phyloP scores from a whole-genome alignment of 2,113 vertebrate genomes.

The Physeter macrocephalus region DNA sequence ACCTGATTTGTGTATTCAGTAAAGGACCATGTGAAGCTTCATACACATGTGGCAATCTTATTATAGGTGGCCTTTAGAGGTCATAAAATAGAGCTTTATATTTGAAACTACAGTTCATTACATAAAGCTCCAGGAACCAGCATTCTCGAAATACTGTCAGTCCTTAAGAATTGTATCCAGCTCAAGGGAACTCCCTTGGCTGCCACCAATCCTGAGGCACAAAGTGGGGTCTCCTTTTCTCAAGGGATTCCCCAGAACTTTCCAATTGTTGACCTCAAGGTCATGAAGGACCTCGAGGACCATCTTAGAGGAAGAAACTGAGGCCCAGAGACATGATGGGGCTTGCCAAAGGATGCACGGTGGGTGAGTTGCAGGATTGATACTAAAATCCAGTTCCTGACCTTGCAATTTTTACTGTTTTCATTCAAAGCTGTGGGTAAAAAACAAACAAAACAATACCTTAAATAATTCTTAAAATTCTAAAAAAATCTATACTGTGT shows the following conservation, averaged over 20 bases:
- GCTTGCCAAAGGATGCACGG: background rate
- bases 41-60: background rate
- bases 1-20: slow-evolving; percentile 13
- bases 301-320: background rate
- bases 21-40: background rate
- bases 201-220: background rate
- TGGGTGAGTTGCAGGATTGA: background rate
- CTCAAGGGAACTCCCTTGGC: background rate
- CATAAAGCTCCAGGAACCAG: background rate
- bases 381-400: background rate
- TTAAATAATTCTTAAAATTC: slow-evolving; percentile 1
- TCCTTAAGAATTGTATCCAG: background rate
- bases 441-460: background rate
- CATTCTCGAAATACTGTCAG: background rate
- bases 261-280: background rate
- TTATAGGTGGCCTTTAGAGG: background rate
- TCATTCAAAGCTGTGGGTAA: background rate
- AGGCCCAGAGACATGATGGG: background rate
- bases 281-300: background rate
- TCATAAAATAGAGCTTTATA: background rate
- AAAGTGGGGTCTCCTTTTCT: background rate
- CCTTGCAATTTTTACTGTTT: background rate
- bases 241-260: background rate
- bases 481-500: background rate
- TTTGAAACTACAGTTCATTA: background rate